These are phyloP conservation scores for Epizoanthus rinbou DNA, from an alignment of 92 coral and sea anemone species.

Conservation along the genomic window DNA sequence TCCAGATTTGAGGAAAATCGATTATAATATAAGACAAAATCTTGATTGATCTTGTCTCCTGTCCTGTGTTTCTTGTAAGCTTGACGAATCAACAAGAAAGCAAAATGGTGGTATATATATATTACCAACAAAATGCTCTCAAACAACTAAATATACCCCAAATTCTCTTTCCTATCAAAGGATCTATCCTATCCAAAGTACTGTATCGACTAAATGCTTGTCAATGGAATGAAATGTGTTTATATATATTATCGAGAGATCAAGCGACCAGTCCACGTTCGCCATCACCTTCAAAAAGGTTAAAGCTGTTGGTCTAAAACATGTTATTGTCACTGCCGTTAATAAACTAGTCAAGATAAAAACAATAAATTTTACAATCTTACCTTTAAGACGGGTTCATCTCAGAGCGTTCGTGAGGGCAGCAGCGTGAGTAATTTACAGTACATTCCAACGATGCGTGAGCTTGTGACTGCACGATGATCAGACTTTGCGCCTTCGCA, in stretches of 20 bases:
- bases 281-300: not conserved
- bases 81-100: slow-evolving; percentile 3
- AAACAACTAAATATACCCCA: not conserved
- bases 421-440: not conserved
- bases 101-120: not conserved
- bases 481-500: not conserved
- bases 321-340: not conserved
- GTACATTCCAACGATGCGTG: slow-evolving; percentile 26
- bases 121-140: not conserved
- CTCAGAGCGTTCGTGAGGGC: not conserved
- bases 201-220: not conserved
- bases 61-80: not conserved
- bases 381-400: slow-evolving; percentile 31
- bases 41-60: not conserved
- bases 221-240: not conserved
- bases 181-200: not conserved
- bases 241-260: not conserved
- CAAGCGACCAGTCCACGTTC: not conserved
- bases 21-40: not conserved
- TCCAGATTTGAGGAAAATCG: not conserved
- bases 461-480: not conserved
- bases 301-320: not conserved
- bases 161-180: not conserved
- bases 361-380: not conserved
- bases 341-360: not conserved